phyloP scores from a whole-genome alignment of 2,113 vertebrate genomes.

The Phycodurus eques region DNA sequence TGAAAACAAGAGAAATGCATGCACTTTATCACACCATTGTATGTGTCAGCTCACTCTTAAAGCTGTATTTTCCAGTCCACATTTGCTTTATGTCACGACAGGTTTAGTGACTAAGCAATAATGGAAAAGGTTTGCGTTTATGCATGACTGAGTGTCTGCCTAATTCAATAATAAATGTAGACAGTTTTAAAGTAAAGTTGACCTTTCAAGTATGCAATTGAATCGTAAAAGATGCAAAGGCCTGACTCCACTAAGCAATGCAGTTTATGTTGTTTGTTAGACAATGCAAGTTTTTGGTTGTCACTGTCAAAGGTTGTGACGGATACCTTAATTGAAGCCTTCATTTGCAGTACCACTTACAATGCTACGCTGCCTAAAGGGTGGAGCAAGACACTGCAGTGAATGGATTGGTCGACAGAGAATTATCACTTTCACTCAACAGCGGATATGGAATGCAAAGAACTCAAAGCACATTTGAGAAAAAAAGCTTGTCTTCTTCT shows the following conservation, averaged over 20 bases:
- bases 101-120: background rate
- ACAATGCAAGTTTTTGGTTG: background rate
- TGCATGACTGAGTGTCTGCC: background rate
- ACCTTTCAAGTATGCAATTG: background rate
- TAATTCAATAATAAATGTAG: background rate
- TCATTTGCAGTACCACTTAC: background rate
- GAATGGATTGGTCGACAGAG: background rate
- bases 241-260: background rate
- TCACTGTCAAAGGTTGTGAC: background rate
- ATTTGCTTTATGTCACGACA: background rate
- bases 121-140: background rate
- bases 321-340: background rate
- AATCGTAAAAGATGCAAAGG: background rate
- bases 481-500: background rate
- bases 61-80: conserved; percentile 3
- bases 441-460: background rate
- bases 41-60: conserved; percentile 8
- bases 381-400: background rate
- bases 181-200: background rate
- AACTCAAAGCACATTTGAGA: background rate
- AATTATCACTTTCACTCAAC: background rate
- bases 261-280: background rate
- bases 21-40: background rate
- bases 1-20: background rate
- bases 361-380: background rate